Evolutionary conservation across 2,888 invertebrate species (phyloP), one percentile per base, ranked within the genome.

Genomic region (Dryomyza anilis): DNA sequence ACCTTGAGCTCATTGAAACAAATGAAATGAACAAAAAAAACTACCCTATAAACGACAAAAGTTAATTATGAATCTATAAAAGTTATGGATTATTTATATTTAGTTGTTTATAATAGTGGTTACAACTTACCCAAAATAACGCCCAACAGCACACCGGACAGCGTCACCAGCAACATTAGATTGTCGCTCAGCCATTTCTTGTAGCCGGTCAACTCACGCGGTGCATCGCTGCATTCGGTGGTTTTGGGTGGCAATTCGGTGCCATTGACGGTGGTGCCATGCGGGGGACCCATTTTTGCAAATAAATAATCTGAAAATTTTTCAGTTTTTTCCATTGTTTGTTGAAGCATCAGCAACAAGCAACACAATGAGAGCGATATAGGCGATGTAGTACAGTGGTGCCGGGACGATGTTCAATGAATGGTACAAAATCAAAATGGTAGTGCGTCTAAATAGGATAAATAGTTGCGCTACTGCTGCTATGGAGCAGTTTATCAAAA

Each of bases 291-390:
- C 91, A 91, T 91, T 87, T 91, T 91, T 84, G 90, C 89, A 83
- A 91, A 91, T 84, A 91, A 86, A 85, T 91, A 91, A 84, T 90
- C 91, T 89, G 90, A 89, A 88, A 91, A 89, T 77, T 87, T 87
- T 83, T 85, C 87, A 84, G 87, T 83, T 84, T 86, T 87, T 86
- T 88, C 88, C 87, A 87, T 87, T 77, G 76, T 77, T 74, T 75
- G 72, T 70, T 71, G 67, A 33, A 43, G 45, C 25, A 57, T 39
- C 56, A 55, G 58, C 39, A 50, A 62, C 46, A 46, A 48, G n/a
- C n/a, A n/a, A n/a, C n/a, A n/a, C 29, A 53, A 45, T 29, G 39
- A 46, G 55, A 52, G 52, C 46, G 30, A 19, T 29, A 39, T 39
- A 16, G 29, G 53, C 64, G 64, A 60, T n/a, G n/a, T n/a, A n/a